A percentile compares a stretch with the other conserved stretches of the same genome.
Conservation (phyloP, 1,140 invertebrate genomes). For the Drosophila arizonae region DNA sequence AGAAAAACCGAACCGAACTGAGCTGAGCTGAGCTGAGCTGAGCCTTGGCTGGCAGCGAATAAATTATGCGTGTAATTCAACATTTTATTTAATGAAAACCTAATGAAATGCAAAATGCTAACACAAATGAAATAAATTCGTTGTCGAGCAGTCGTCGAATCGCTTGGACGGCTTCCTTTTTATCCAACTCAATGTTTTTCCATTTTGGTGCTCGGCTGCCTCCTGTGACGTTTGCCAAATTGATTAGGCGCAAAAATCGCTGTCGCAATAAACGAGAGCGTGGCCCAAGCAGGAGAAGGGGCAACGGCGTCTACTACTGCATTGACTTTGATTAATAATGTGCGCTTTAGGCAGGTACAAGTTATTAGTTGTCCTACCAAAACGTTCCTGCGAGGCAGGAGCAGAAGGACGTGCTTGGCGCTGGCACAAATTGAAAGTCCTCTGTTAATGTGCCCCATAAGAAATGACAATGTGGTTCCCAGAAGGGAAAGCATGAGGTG, state of each 20-base stretch:
- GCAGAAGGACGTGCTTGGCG: not conserved
- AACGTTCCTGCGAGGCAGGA: not conserved
- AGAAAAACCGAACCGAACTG: not conserved
- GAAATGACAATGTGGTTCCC: constrained; percentile 30
- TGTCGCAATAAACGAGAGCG: constrained; percentile 45
- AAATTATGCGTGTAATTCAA: constrained; percentile 82
- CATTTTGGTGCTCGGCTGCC: constrained; percentile 24
- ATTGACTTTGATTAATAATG: constrained; percentile 81
- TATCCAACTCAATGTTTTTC: constrained; percentile 10
- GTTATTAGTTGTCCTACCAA: constrained; percentile 56
- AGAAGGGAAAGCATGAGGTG: not conserved
- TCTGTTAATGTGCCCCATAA: constrained; percentile 48
- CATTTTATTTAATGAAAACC: constrained; percentile 82
- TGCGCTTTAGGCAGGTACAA: constrained; percentile 69
- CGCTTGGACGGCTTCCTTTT: constrained; percentile 34
- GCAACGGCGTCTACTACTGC: constrained; percentile 34
- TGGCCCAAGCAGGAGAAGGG: not conserved
- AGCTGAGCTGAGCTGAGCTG: not conserved
- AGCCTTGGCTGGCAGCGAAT: constrained; percentile 59
- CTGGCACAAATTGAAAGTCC: not conserved
- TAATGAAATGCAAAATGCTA: constrained; percentile 82
- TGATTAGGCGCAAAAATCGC: constrained; percentile 80
- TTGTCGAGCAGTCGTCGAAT: constrained; percentile 53
- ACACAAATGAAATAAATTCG: constrained; percentile 82
- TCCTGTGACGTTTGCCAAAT: constrained; percentile 74